phyloP scores from a whole-genome alignment of 2,888 invertebrate species.

The Anthophora plumipes region DNA sequence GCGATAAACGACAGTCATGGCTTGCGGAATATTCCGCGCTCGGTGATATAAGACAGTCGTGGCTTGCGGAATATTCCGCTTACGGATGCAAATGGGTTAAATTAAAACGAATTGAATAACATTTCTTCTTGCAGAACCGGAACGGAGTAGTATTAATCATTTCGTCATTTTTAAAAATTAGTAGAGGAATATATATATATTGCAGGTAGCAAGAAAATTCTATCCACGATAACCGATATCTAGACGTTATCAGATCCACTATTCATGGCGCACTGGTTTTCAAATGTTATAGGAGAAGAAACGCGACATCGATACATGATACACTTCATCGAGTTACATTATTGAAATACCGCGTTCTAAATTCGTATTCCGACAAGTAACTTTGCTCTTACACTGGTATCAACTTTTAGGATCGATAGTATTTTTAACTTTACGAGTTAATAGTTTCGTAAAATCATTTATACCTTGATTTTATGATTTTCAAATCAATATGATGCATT shows the following conservation, averaged over 20 bases:
- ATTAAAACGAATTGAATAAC: no score
- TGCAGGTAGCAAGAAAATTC: neutral
- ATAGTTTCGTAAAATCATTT: no score
- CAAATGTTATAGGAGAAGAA: slow-evolving; percentile 48
- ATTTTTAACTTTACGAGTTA: no score
- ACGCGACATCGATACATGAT: slow-evolving; percentile 56
- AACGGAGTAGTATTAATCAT: neutral
- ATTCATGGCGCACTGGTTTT: slow-evolving; percentile 43
- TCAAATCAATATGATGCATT: no score
- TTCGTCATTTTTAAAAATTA: neutral
- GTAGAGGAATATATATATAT: neutral
- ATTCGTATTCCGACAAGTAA: slow-evolving; percentile 14
- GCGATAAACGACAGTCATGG: no score
- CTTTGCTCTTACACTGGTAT: no score
- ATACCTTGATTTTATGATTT: no score
- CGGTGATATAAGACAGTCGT: no score
- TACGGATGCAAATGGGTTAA: no score
- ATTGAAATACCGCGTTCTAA: slow-evolving; percentile 33
- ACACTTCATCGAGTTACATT: slow-evolving; percentile 60
- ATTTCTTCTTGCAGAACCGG: no score
- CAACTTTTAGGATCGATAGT: neutral
- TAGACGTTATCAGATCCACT: slow-evolving; percentile 42
- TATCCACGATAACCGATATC: slow-evolving; percentile 39
- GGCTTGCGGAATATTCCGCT: no score
- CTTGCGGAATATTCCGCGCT: no score